A percentile compares a stretch with the other conserved stretches of the same genome.
These are phyloP conservation scores for Halocynthia roretzi DNA, from an alignment of 23 tunicate genomes.

Conservation along the genomic window DNA sequence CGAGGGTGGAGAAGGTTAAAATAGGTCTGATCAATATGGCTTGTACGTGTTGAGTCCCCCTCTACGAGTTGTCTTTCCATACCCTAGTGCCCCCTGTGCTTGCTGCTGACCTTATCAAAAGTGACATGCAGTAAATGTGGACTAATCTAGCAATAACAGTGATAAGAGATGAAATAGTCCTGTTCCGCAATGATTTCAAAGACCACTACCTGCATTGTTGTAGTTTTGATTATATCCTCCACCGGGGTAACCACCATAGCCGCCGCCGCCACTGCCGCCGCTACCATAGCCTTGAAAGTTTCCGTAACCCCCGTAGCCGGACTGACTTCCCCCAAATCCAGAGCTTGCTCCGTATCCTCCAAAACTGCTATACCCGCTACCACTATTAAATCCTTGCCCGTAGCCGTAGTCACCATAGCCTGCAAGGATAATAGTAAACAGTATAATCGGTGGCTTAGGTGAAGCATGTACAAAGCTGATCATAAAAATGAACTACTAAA, in stretches of 20 bases:
- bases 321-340: conserved; percentile 26
- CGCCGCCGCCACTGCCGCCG: not conserved
- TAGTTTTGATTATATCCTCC: conserved; percentile 10
- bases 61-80: conserved; percentile 41
- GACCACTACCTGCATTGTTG: not conserved
- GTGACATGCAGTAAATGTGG: not conserved
- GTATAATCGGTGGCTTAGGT: not conserved
- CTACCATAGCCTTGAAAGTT: conserved; percentile 40
- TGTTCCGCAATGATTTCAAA: not conserved
- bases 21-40: conserved; percentile 32
- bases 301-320: conserved; percentile 54
- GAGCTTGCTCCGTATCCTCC: conserved; percentile 23
- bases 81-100: conserved; percentile 33
- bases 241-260: conserved; percentile 28
- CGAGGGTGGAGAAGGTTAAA: not conserved
- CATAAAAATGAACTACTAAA: too few species aligned
- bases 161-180: not conserved
- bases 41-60: conserved; percentile 59
- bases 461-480: not conserved
- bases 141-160: not conserved
- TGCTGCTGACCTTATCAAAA: conserved; percentile 1
- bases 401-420: conserved; percentile 23
- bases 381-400: conserved; percentile 29
- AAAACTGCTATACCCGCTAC: conserved; percentile 37
- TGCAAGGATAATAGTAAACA: not conserved